Percentiles rank a stretch among this genome's conserved stretches.
phyloP scores from a whole-genome alignment of 2,113 vertebrate genomes.

The Clarias macrocephalus region DNA sequence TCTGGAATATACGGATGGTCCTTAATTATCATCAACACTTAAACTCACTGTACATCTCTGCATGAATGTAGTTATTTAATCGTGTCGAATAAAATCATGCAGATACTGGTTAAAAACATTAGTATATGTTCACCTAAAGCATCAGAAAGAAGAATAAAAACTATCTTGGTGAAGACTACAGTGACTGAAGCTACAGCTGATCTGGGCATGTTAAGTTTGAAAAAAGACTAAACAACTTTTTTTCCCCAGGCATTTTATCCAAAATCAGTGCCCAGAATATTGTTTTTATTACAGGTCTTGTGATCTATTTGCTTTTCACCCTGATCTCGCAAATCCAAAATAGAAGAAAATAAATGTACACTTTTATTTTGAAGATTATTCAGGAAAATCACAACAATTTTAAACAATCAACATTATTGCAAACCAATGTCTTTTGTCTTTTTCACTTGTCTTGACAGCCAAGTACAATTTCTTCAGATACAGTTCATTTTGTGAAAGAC shows the following conservation, averaged over 20 bases:
- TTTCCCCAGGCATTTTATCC: not conserved
- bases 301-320: not conserved
- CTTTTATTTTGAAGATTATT: not conserved
- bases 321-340: not conserved
- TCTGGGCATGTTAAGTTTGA: not conserved
- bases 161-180: not conserved
- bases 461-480: conserved; percentile 27
- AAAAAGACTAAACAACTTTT: not conserved
- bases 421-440: conserved; percentile 43
- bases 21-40: not conserved
- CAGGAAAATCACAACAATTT: not conserved
- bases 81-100: not conserved
- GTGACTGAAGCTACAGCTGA: no score
- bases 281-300: not conserved
- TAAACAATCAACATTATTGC: conserved; percentile 51
- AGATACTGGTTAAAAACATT: no score
- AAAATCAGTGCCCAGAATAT: not conserved
- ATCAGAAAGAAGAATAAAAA: not conserved
- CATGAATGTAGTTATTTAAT: not conserved
- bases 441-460: not conserved
- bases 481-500: conserved; percentile 29
- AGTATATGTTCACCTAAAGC: not conserved
- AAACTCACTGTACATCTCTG: not conserved
- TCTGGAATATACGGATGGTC: not conserved
- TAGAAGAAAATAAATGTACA: not conserved